A percentile compares a stretch with the other conserved stretches of the same genome.
Conservation (phyloP, 2,888 invertebrate species). For the Siphlonurus alternatus region DNA sequence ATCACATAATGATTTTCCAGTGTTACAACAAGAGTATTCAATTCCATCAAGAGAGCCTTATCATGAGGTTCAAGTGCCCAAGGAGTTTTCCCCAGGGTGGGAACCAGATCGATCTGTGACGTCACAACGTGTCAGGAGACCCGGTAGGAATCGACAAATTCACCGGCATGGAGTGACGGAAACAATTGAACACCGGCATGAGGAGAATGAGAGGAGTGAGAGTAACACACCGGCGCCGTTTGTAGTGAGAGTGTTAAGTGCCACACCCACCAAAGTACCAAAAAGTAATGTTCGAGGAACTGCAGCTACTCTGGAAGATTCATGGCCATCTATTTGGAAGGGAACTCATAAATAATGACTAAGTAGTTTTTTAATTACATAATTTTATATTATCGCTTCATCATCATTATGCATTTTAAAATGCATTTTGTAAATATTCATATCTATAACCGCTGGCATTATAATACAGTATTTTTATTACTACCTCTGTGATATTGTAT, state of each 20-base stretch:
- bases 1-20: neutral
- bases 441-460: too few relatives aligned
- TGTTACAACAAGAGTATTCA: too few relatives aligned
- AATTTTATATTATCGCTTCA: neutral
- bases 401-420: neutral
- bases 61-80: too few relatives aligned
- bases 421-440: too few relatives aligned
- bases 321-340: neutral
- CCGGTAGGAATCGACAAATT: neutral
- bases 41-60: too few relatives aligned
- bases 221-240: neutral
- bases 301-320: neutral
- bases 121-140: neutral
- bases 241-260: neutral
- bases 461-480: too few relatives aligned
- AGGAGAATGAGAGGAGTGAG: neutral
- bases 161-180: neutral
- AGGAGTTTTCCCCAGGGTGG: neutral
- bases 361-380: neutral
- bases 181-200: neutral
- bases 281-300: too few relatives aligned
- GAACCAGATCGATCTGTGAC: neutral
- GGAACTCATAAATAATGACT: neutral
- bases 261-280: neutral
- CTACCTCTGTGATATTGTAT: too few relatives aligned